These are phyloP conservation scores for Ochlodes sylvanus DNA, from an alignment of 2,888 invertebrate genomes.

Conservation along the genomic window DNA sequence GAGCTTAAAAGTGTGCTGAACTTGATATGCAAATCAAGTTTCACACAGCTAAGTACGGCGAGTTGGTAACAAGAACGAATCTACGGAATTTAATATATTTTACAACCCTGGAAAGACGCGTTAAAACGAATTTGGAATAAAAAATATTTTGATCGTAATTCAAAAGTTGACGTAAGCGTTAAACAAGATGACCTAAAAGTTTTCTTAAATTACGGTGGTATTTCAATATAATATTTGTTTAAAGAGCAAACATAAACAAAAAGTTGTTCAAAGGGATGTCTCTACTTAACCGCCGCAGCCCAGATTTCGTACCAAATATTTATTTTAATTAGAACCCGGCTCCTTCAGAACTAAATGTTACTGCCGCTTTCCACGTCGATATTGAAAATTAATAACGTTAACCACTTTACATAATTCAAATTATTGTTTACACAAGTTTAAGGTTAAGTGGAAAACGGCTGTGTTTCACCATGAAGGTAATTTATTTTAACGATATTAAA, in stretches of 20 bases:
- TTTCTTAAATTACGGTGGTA: constrained; percentile 63
- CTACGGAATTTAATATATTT: not conserved
- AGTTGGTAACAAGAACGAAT: constrained; percentile 6
- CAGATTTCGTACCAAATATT: constrained; percentile 82
- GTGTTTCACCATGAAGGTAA: not conserved
- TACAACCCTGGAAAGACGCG: not conserved
- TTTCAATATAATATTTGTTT: constrained; percentile 79
- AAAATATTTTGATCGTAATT: not conserved
- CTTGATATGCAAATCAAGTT: constrained; percentile 10
- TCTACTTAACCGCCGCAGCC: constrained; percentile 78
- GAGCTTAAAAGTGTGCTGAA: constrained; percentile 10
- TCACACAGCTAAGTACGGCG: constrained; percentile 4
- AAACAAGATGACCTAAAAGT: constrained; percentile 55
- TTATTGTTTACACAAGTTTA: constrained; percentile 18
- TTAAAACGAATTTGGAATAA: not conserved
- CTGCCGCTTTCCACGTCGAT: constrained; percentile 57
- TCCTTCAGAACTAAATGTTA: constrained; percentile 73
- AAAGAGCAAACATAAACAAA: constrained; percentile 82
- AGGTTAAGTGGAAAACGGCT: constrained; percentile 4
- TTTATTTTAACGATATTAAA: not conserved
- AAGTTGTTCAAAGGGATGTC: constrained; percentile 83
- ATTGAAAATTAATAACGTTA: constrained; percentile 54
- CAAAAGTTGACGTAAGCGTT: not conserved
- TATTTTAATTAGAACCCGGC: constrained; percentile 82
- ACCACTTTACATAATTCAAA: constrained; percentile 21